phyloP scores from a whole-genome alignment of 2,888 invertebrate species.

The Cryptus armator region DNA sequence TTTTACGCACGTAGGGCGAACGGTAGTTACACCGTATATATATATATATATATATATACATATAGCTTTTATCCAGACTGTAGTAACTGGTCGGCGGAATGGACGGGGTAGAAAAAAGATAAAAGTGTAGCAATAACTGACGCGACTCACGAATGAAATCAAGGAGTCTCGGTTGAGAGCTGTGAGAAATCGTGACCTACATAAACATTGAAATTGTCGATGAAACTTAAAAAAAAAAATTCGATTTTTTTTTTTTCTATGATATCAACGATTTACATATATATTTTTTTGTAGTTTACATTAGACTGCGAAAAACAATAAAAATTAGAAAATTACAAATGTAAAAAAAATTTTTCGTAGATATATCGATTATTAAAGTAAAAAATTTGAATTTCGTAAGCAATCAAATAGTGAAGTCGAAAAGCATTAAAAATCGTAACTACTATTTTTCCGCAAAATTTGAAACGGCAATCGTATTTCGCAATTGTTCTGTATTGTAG shows the following conservation, averaged over 20 bases:
- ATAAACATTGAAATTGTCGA: not conserved
- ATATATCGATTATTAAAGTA: too few species aligned
- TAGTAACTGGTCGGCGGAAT: not conserved
- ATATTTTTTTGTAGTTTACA: too few species aligned
- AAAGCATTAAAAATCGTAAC: too few species aligned
- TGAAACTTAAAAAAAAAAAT: not conserved
- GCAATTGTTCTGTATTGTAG: not conserved
- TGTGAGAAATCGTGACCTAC: not conserved
- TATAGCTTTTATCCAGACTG: constrained; percentile 3
- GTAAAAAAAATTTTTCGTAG: too few species aligned
- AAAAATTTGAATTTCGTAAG: too few species aligned
- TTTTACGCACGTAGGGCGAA: constrained; percentile 23
- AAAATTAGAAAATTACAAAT: too few species aligned
- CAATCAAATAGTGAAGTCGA: too few species aligned
- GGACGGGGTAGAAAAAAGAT: not conserved
- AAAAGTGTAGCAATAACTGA: not conserved
- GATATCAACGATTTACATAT: too few species aligned
- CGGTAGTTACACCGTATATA: not conserved
- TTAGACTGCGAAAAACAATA: too few species aligned
- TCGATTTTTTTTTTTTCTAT: too few species aligned
- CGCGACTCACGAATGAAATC: not conserved
- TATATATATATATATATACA: not conserved
- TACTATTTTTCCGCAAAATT: not conserved
- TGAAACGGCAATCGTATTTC: not conserved
- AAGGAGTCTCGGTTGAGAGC: not conserved